These are phyloP conservation scores for Chaenocephalus aceratus DNA, from an alignment of 2,113 vertebrate species.

Conservation along the genomic window DNA sequence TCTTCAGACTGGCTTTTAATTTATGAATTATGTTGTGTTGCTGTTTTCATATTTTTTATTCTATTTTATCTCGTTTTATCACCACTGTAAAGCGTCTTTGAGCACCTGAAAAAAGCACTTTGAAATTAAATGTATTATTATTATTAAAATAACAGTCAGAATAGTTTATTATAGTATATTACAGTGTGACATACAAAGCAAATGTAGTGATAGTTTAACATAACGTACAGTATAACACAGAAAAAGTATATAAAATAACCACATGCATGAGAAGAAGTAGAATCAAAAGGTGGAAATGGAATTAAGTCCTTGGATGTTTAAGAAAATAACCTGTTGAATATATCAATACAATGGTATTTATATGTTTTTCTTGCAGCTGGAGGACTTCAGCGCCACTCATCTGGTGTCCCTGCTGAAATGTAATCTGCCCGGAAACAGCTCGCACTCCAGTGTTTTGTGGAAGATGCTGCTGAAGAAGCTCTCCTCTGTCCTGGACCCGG, in stretches of 20 bases:
- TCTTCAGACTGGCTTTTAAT: too few species aligned
- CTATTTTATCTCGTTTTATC: too few species aligned
- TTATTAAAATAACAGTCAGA: not conserved
- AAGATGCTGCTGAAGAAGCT: slow-evolving; percentile 75
- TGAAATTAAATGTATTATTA: too few species aligned
- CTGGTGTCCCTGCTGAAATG: slow-evolving; percentile 74
- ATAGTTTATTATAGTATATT: not conserved
- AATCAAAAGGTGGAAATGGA: too few species aligned
- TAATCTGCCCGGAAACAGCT: slow-evolving; percentile 63
- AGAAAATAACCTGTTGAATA: too few species aligned
- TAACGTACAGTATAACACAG: not conserved
- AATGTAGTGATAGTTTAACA: not conserved
- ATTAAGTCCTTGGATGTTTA: too few species aligned
- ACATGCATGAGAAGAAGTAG: not conserved
- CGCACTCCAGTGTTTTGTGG: slow-evolving; percentile 71
- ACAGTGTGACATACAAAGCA: too few species aligned
- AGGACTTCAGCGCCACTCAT: slow-evolving; percentile 63
- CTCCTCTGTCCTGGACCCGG: slow-evolving; percentile 63
- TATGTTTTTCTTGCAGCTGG: slow-evolving; percentile 45
- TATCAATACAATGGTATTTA: too few species aligned
- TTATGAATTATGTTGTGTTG: too few species aligned
- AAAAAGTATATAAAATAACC: not conserved
- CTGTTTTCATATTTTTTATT: too few species aligned
- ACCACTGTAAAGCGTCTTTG: too few species aligned
- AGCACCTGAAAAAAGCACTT: too few species aligned